Conservation (phyloP, 2,797 vertebrate species). For the Lacerta agilis region DNA sequence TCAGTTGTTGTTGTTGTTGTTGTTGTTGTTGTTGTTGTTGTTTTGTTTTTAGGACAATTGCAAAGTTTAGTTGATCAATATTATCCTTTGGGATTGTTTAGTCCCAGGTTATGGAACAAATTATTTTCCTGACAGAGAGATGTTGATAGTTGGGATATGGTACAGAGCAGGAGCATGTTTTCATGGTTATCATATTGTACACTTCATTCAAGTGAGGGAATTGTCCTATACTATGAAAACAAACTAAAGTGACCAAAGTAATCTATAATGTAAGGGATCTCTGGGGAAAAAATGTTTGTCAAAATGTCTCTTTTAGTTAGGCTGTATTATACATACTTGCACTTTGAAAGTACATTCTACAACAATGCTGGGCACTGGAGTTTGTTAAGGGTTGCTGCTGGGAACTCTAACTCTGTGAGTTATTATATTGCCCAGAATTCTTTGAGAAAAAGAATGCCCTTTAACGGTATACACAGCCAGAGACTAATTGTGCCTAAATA, state of each 20-base stretch:
- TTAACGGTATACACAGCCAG: no score
- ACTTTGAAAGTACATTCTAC: no score
- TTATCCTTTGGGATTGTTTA: background rate
- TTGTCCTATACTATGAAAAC: background rate
- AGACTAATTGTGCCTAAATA: background rate
- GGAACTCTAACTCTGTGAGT: no score
- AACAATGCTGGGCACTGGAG: no score
- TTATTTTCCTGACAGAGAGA: no score
- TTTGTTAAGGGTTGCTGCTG: no score
- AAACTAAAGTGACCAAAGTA: slow-evolving; percentile 4
- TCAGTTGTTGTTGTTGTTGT: no score
- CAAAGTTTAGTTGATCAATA: background rate
- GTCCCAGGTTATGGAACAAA: background rate
- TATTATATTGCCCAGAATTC: no score
- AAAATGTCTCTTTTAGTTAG: slow-evolving; percentile 11
- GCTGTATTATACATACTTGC: background rate
- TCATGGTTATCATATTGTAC: background rate
- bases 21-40: no score
- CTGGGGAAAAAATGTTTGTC: background rate
- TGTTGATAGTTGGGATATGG: no score
- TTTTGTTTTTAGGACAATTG: background rate
- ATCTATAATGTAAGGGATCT: background rate
- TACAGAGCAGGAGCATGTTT: no score
- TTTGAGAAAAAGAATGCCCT: background rate
- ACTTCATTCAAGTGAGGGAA: slow-evolving; percentile 7